Conservation (phyloP, 2,888 invertebrate genomes). For the Lepidonotus clava region DNA sequence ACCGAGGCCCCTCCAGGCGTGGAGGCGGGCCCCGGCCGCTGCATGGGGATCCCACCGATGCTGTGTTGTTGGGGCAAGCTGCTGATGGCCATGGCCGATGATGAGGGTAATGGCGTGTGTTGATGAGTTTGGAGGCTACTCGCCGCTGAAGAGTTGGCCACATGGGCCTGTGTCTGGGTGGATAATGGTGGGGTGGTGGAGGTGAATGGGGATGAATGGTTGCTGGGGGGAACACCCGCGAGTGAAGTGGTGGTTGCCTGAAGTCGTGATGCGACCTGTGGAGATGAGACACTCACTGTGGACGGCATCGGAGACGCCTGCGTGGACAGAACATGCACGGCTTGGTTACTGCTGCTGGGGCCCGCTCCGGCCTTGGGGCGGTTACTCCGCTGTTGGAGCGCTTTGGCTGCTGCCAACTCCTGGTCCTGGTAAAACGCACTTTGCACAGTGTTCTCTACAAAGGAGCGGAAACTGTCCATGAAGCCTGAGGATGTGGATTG, state of each 20-base stretch:
- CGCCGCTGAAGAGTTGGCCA: slow-evolving; percentile 62
- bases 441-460: slow-evolving; percentile 79
- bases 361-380: neutral
- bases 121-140: slow-evolving; percentile 49
- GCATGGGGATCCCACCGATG: neutral
- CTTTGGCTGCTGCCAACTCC: slow-evolving; percentile 61
- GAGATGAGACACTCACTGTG: slow-evolving; percentile 3
- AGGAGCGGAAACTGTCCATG: slow-evolving; percentile 78
- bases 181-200: slow-evolving; percentile 44
- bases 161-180: slow-evolving; percentile 57
- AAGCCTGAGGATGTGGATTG: slow-evolving; percentile 83
- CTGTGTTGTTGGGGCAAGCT: neutral
- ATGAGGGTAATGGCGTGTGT: neutral
- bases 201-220: slow-evolving; percentile 5
- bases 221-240: too few relatives aligned
- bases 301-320: slow-evolving; percentile 55
- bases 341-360: neutral
- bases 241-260: slow-evolving; percentile 17
- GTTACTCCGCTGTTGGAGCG: neutral
- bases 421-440: slow-evolving; percentile 75
- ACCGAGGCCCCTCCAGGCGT: slow-evolving; percentile 58
- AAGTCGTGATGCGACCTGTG: neutral
- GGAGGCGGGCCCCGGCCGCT: slow-evolving; percentile 54
- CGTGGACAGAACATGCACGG: slow-evolving; percentile 1
- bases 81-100: neutral